Base-by-base conservation (phyloP, 2,888 invertebrate species). In the Anthoptus insignis region DNA sequence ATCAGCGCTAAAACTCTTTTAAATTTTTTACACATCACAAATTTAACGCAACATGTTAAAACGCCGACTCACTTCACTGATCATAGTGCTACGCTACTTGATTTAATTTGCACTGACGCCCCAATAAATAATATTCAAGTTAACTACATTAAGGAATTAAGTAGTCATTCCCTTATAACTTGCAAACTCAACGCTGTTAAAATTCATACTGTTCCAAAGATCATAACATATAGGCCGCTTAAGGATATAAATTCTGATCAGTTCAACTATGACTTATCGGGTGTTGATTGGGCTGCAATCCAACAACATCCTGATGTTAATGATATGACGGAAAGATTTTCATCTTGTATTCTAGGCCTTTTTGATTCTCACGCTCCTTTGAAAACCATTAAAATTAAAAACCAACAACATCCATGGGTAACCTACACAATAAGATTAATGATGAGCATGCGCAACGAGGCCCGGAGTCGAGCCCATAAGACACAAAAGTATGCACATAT, bases 371-470 rank as follows among this genome's bases (percentile, higher is more conserved):
- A 47, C 11, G 47, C 47, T 8, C 47, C 47, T 22, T 22, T 47
- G 4, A 47, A 47, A 47, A 22, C 47, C 13, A 22, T 47, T 11
- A 2, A 4, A 11, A 13, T 47, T 13, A 47, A 47, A 14, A 22
- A 47, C 7, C 11, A 2, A 64, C 66, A 3, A 27, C 27, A 27
- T 27, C 27, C 27, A 27, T 27, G 27, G 27, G 27, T 27, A 6
- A 27, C 27, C 4, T 47, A 58, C 13, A 65, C 22, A 7, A 14
- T 69, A 14, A 61, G 39, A 27, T 16, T 47, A n/a, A 66, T 67
- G 58, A 70, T 67, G 65, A 50, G 39, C 11, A 24, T 58, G 3
- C 32, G 66, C 3, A 50, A 66, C 37, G 37, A 58, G 16, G 61
- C 65, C 3, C 34, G 45, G 37, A 3, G 16, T n/a, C 50, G 49